Conservation (phyloP, 92 coral and sea anemone genomes). For the Actinernus sp. region DNA sequence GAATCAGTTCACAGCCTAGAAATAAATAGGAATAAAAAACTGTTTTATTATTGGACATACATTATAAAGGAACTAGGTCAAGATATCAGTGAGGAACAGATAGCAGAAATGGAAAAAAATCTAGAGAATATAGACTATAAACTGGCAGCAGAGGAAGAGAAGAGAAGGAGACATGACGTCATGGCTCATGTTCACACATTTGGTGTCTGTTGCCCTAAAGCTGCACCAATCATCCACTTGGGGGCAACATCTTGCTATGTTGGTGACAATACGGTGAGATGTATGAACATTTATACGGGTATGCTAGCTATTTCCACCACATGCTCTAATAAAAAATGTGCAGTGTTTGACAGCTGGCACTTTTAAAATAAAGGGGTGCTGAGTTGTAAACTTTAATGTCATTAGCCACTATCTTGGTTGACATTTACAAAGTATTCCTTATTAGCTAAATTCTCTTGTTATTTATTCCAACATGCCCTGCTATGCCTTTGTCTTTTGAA, state of each 20-base stretch:
- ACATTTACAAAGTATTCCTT: no score
- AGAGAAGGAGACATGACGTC: slow-evolving; percentile 94
- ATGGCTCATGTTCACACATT: slow-evolving; percentile 99
- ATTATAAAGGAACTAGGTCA: slow-evolving; percentile 80
- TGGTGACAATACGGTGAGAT: slow-evolving; percentile 96
- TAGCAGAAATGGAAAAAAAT: slow-evolving; percentile 91
- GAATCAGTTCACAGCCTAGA: no score
- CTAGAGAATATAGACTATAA: slow-evolving; percentile 85
- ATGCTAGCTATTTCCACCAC: not conserved
- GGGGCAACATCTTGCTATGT: slow-evolving; percentile 99
- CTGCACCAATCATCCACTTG: slow-evolving; percentile 92
- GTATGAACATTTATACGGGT: not conserved
- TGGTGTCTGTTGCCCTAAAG: slow-evolving; percentile 95
- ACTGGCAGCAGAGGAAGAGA: slow-evolving; percentile 90
- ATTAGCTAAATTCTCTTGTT: no score
- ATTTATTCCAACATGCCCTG: no score
- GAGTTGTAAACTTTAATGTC: no score
- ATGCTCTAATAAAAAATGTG: no score
- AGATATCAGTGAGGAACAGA: slow-evolving; percentile 83
- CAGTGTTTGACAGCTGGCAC: no score
- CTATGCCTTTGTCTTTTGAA: no score
- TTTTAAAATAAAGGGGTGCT: no score
- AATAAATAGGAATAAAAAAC: no score
- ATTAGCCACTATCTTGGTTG: not conserved
- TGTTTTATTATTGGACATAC: no score